phyloP scores from a whole-genome alignment of 2,797 vertebrate genomes.

The Lithobates sylvaticus region DNA sequence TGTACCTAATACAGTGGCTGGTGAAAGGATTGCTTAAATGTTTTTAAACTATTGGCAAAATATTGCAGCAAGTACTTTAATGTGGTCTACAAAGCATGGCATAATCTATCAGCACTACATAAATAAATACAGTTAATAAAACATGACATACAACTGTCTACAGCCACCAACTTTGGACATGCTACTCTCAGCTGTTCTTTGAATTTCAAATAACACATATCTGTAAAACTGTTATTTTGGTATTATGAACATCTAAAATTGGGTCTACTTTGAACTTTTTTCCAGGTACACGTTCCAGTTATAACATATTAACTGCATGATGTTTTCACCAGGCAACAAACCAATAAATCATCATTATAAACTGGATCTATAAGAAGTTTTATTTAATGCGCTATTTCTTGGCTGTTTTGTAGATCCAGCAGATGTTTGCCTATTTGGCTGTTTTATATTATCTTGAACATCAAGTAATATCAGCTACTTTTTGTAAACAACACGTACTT shows the following conservation, averaged over 20 bases:
- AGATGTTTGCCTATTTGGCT: neutral
- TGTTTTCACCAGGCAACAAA: neutral
- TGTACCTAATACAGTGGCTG: too few species aligned
- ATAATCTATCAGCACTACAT: neutral
- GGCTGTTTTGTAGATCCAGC: neutral
- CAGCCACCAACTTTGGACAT: neutral
- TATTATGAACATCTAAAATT: neutral
- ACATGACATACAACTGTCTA: too few species aligned
- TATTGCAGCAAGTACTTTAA: too few species aligned
- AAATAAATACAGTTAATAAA: neutral
- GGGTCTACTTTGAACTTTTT: neutral
- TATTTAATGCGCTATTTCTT: neutral
- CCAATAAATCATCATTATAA: neutral
- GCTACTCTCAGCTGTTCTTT: neutral
- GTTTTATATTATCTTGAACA: slow-evolving; percentile 23
- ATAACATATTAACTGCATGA: neutral
- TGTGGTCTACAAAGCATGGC: too few species aligned
- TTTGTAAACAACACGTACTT: slow-evolving; percentile 10
- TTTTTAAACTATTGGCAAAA: too few species aligned
- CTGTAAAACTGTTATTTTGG: neutral
- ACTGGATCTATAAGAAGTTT: neutral
- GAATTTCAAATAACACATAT: neutral
- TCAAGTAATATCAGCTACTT: neutral
- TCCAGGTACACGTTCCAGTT: neutral
- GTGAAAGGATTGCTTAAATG: too few species aligned